Conservation (phyloP, 2,797 vertebrate genomes). For the Xenentodon cancila region DNA sequence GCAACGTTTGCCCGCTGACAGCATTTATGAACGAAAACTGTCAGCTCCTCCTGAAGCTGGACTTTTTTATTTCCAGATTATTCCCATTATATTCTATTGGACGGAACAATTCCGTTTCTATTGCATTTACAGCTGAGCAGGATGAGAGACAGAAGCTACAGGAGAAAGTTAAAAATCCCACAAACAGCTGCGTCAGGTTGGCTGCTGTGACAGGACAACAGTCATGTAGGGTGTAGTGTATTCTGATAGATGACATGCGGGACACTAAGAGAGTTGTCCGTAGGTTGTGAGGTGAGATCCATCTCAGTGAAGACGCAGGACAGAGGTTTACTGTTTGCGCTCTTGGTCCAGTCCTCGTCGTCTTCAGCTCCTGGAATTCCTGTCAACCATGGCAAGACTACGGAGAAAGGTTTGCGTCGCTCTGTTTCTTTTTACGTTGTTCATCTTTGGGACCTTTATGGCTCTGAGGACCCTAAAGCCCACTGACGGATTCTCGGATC, state of each 20-base stretch:
- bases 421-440: conserved; percentile 88
- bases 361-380: conserved; percentile 12
- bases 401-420: conserved; percentile 88
- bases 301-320: conserved; percentile 11
- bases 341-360: not conserved
- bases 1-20: not conserved
- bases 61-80: too few relatives aligned
- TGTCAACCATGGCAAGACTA: conserved; percentile 82
- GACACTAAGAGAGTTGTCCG: conserved; percentile 20
- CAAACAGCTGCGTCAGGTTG: conserved; percentile 29
- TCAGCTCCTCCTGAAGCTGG: not conserved
- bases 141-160: conserved; percentile 30
- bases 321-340: conserved; percentile 15
- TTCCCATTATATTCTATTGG: not conserved
- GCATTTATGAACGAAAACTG: not conserved
- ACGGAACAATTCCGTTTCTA: not conserved
- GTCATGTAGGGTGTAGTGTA: conserved; percentile 51
- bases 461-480: conserved; percentile 89
- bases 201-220: conserved; percentile 29
- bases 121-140: conserved; percentile 14
- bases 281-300: conserved; percentile 28
- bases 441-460: conserved; percentile 91
- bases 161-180: conserved; percentile 43
- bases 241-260: conserved; percentile 7
- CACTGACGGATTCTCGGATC: conserved; percentile 85